phyloP scores from a whole-genome alignment of 2,113 vertebrate genomes.

The Oreochromis spilurus region DNA sequence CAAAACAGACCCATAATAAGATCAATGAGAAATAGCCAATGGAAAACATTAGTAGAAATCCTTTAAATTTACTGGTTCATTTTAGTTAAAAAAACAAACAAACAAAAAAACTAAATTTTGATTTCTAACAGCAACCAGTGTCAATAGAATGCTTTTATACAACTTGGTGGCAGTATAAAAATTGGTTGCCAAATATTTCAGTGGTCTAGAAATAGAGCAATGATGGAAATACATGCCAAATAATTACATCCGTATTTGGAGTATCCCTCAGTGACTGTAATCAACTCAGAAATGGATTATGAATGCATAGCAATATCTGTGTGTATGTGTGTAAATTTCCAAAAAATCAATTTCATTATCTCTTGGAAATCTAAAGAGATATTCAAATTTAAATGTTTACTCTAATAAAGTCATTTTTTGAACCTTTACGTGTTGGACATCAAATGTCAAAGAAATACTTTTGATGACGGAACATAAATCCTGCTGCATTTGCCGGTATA shows the following conservation, averaged over 20 bases:
- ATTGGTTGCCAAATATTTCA: neutral
- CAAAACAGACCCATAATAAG: neutral
- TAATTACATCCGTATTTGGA: neutral
- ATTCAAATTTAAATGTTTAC: neutral
- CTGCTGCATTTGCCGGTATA: neutral
- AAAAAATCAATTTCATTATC: neutral
- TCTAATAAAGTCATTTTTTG: neutral
- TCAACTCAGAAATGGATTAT: neutral
- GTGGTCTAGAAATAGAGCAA: neutral
- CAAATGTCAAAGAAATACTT: neutral
- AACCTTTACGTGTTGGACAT: too few species aligned
- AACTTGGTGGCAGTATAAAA: neutral
- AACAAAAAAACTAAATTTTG: neutral
- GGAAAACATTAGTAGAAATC: neutral
- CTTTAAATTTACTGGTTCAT: neutral
- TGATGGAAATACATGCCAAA: fast-evolving
- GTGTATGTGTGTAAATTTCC: neutral
- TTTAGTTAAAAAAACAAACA: neutral
- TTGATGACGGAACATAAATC: neutral
- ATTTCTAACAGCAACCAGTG: neutral
- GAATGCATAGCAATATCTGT: fast-evolving
- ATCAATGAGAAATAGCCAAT: neutral
- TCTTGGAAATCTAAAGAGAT: neutral
- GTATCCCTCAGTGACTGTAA: neutral
- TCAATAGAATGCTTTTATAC: neutral